Evolutionary conservation across 2,113 vertebrate species (phyloP), one percentile per base, ranked within the genome.

Genomic region (Puffinus mauretanicus): DNA sequence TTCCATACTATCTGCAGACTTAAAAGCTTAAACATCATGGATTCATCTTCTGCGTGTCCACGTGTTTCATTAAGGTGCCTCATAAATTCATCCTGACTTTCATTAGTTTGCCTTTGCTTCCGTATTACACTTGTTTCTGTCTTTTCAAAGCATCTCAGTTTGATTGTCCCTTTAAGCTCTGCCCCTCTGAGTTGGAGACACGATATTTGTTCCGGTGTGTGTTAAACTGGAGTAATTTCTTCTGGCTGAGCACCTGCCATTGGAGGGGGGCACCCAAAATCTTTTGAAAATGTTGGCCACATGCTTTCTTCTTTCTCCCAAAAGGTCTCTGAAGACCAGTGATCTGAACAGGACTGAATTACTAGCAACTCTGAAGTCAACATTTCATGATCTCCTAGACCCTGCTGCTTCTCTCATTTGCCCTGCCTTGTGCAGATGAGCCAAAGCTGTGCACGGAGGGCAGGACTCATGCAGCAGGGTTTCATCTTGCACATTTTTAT

Each of bases 81-180:
- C 90, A 36, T 96, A 93, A 96, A 96, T 91, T 89, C 93, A 61
- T 83, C 34, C 84, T 93, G 93, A 94, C 90, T 91, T 96, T 95
- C 91, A 95, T 73, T 54, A 81, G 90, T 86, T 94, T 84, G 90
- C 60, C 64, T 91, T 88, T 11, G 81, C 96, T 81, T 60, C 94
- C 4, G 17, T 60, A 27, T 72, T 89, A 81, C 87, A 42, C 88
- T 91, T 38, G 27, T 84, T 69, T 47, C 90, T 93, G 88, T 60
- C 93, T 83, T 83, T 89, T 58, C 90, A 86, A 77, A 86, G 72
- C 57, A 15, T 72, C 57, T 86, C 32, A 1, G 38, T 30, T 65
- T 32, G 71, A 52, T 84, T 86, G 36, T 42, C 25, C 66, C 66
- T 76, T 51, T 29, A 66, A 58, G 79, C 65, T 87, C 77, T 60